A percentile compares a stretch with the other conserved stretches of the same genome.
Conservation (phyloP, 2,888 invertebrate genomes). For the Cantharis nigra region DNA sequence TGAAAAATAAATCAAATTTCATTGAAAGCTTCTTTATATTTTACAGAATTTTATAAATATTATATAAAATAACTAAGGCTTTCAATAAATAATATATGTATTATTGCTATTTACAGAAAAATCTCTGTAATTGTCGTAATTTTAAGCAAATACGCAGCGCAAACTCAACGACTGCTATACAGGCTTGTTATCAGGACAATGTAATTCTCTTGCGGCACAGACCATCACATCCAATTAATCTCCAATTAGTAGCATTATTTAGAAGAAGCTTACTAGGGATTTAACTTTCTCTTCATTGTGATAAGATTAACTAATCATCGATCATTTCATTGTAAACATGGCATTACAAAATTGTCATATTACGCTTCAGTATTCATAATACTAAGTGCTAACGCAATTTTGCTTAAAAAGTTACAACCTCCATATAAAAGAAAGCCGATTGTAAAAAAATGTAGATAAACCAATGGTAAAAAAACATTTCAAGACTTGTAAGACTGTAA, state of each 20-base stretch:
- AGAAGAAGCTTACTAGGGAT: constrained; percentile 7
- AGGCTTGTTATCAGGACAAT: constrained; percentile 10
- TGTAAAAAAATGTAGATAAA: too few species aligned
- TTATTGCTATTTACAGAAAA: background rate
- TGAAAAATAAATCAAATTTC: background rate
- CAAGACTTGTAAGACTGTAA: too few species aligned
- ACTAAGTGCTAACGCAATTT: too few species aligned
- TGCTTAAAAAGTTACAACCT: too few species aligned
- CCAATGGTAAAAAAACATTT: too few species aligned
- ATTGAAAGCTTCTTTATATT: too few species aligned
- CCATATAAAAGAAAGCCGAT: too few species aligned
- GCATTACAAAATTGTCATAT: background rate
- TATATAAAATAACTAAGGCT: background rate
- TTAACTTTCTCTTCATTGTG: background rate
- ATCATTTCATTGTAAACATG: background rate
- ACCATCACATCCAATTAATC: constrained; percentile 14
- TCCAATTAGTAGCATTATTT: constrained; percentile 18
- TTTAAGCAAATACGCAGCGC: background rate
- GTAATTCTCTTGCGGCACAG: constrained; percentile 1
- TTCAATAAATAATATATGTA: too few species aligned
- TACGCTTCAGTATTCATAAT: background rate
- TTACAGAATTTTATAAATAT: too few species aligned
- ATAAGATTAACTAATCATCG: constrained; percentile 7
- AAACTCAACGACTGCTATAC: background rate
- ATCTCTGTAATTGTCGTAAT: background rate